Base-by-base conservation (phyloP, 1,140 invertebrate species). In the Cherax destructor region DNA sequence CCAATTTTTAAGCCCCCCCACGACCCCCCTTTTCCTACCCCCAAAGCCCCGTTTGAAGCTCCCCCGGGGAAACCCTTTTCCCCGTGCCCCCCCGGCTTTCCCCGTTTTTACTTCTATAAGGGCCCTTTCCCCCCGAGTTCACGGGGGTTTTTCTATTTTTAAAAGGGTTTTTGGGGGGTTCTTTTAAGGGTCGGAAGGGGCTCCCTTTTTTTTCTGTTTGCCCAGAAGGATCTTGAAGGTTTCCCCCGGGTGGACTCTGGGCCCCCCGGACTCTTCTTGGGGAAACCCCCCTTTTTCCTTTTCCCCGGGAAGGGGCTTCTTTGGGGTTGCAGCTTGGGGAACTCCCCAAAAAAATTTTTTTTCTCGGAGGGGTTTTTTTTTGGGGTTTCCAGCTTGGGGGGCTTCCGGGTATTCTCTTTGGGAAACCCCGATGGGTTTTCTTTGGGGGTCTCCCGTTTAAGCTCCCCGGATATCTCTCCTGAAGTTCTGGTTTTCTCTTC, bases 401-500 rank as follows among this genome's bases (percentile, higher is more conserved):
- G 56, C 85, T 87, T 11, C 52, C 18, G 85, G 16, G 9, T 13
- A 77, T 74, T 87, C 85, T 30, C 85, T n/a, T 87, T 72, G n/a
- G n/a, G 76, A 87, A 87, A 11, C 3, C 47, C 52, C 9, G 85
- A 79, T 3, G 85, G 77, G 50, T 86, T 24, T 59, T 86, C 21
- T 11, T 65, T 21, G n/a, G 74, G 84, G 10, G 16, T 76, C 72
- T 52, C 72, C 72, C 56, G 50, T 41, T 80, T 86, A 76, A 76
- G 72, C 84, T 86, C 49, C 69, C 84, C 30, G 69, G 72, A n/a
- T 65, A 52, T 72, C 50, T 65, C 50, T 86, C 84, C 50, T 86
- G 65, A 72, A 77, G 84, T 65, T 47, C n/a, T 47, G 78, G 50
- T n/a, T n/a, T n/a, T n/a, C 78, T 80, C 49, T 80, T 47, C 50